Evolutionary conservation across 2,113 vertebrate species (phyloP), one percentile per base, ranked within the genome.

Genomic region (Ardeotis arabs): DNA sequence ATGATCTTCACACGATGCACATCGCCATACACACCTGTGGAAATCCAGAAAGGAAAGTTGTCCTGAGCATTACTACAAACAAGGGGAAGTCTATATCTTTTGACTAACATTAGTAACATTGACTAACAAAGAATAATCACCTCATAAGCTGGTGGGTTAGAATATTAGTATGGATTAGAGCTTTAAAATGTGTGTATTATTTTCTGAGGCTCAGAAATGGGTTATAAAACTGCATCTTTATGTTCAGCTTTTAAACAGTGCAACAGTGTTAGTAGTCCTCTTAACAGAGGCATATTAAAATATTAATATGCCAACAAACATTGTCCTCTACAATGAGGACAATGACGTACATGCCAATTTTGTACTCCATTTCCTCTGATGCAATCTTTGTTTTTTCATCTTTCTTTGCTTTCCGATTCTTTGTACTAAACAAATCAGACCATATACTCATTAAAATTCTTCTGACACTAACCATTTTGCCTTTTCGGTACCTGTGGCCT

Each of bases 1-100:
- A 98, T 97, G 88, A 99, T 99, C 97, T 99, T 99, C 90, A 99
- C 99, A 96, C 98, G 98, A 94, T 98, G 98, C 12, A 99, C 99
- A 91, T 99, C 98, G 63, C 99, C 99, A 92, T 99, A 99, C 7
- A 99, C 98, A 84, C 99, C 98, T 99, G 91, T 63, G 60, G 70
- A 91, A 94, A 76, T 76, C 11, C 60, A 96, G 52, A 97, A 77
- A 76, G 11, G 55, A 78, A 52, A 27, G 77, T 22, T 62, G 66
- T 33, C 27, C 64, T 56, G 17, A 55, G 4, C 16, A 59, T 59
- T 69, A 15, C 44, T 81, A 50, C 13, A 22, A 75, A 62, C 7
- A 87, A 60, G 18, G 17, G 19, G 41, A 73, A 69, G 21, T 28
- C 44, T 78, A 6, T 10, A 28, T 39, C 31, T 84, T 81, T 85